These are phyloP conservation scores for Hipparchia semele DNA, from an alignment of 2,888 invertebrate genomes.

Conservation along the genomic window DNA sequence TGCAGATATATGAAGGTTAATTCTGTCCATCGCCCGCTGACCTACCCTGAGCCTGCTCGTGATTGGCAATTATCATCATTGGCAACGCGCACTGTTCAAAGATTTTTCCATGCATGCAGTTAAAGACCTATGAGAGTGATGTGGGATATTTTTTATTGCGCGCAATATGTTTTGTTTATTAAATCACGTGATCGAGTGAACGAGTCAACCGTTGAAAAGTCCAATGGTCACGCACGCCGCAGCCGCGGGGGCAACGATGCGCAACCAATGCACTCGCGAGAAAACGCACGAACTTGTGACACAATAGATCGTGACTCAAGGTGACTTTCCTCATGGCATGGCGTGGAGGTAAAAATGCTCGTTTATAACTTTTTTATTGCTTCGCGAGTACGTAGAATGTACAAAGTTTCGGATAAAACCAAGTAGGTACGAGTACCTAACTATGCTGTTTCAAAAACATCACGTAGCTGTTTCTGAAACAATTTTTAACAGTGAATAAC, in stretches of 20 bases:
- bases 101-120: too few species aligned
- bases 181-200: conserved; percentile 29
- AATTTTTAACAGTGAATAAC: too few species aligned
- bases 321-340: conserved; percentile 38
- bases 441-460: too few species aligned
- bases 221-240: conserved; percentile 26
- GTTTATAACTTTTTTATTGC: not conserved
- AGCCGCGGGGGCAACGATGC: conserved; percentile 27
- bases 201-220: conserved; percentile 21
- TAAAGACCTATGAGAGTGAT: too few species aligned
- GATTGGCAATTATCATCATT: too few species aligned
- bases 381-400: too few species aligned
- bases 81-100: too few species aligned
- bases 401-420: not conserved
- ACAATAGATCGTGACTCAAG: conserved; percentile 37
- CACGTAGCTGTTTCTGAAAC: too few species aligned
- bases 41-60: too few species aligned
- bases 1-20: too few species aligned
- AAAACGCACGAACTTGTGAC: conserved; percentile 37
- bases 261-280: conserved; percentile 27
- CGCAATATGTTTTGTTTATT: not conserved
- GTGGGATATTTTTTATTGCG: too few species aligned
- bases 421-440: not conserved
- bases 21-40: too few species aligned
- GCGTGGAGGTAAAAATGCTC: conserved; percentile 12